These are phyloP conservation scores for Leucoraja ocellata DNA, from an alignment of 2,797 vertebrate genomes.

Conservation along the genomic window DNA sequence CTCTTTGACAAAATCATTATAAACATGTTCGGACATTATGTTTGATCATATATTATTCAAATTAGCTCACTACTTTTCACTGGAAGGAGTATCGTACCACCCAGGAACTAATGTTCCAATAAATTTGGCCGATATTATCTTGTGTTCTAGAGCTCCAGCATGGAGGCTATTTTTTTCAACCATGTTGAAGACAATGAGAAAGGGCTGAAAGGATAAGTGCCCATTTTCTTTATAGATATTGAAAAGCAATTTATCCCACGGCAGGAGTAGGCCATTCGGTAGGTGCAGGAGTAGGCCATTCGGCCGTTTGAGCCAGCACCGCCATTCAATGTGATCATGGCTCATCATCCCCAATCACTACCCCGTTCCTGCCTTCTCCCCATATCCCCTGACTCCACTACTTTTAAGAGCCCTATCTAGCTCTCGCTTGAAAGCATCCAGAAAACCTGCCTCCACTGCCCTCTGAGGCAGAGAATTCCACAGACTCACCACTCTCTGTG, in stretches of 20 bases:
- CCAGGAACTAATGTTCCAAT: not conserved
- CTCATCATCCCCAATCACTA: no score
- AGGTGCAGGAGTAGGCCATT: no score
- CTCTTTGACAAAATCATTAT: not conserved
- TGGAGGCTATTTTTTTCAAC: not conserved
- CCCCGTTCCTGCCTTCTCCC: no score
- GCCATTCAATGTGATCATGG: no score
- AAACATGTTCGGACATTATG: not conserved
- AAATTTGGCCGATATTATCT: not conserved
- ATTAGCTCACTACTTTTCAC: not conserved
- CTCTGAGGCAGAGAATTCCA: no score
- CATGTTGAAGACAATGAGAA: not conserved
- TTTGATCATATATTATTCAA: not conserved
- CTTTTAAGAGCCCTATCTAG: no score
- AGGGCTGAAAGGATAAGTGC: not conserved
- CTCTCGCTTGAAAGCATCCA: no score
- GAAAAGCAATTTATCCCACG: not conserved
- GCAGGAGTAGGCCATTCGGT: no score
- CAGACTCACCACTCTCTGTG: no score
- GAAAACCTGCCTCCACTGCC: no score
- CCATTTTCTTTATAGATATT: not conserved
- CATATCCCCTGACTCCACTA: no score
- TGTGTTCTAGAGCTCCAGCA: not conserved
- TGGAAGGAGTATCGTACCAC: not conserved
- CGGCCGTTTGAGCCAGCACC: no score